Evolutionary conservation across 30 jellyfish, hydroid and myxozoan species (phyloP), one percentile per base, ranked within the genome.

Genomic region (Turritopsis rubra): DNA sequence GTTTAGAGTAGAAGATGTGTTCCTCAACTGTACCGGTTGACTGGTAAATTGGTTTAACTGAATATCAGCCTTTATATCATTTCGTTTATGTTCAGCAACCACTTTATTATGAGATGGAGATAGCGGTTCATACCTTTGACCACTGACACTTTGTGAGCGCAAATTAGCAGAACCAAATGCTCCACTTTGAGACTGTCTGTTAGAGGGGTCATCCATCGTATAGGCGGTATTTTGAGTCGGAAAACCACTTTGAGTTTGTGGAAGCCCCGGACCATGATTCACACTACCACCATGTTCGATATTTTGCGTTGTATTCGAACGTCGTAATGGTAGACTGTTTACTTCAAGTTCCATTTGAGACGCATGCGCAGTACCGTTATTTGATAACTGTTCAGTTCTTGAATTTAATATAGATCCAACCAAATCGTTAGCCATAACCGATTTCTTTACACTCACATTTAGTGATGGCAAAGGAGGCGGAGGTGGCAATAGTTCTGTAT

Each of bases 401-500:
- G 60, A 13, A 13, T 41, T 41, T 13, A 66, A 66, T 1, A 74
- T 52, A 26, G 65, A 41, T 24, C 27, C 27, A 20, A 30, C 65
- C 65, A 74, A 22, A 74, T 24, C 82, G 28, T 29, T 74, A 21
- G 82, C 53, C 65, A 23, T 22, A 20, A 74, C 65, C 65, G 77
- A 22, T 13, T 28, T 52, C 18, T n/a, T 30, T 9, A 29, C 82
- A 29, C n/a, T 21, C 82, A 30, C 86, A 82, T 76, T 82, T 28
- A 86, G 70, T 18, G 93, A 9, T 16, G 97, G 95, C 22, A 84
- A 85, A 20, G 97, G 97, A 26, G 97, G 97, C 52, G 97, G 97
- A 0, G 97, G 96, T 31, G 97, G 97, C 54, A 91, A 72, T 9
- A 88, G 83, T 25, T 90, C 85, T 18, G 75, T 53, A 72, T 26